Evolutionary conservation across 2,888 invertebrate species (phyloP), one percentile per base, ranked within the genome.

Genomic region (Drosophila infuscata): DNA sequence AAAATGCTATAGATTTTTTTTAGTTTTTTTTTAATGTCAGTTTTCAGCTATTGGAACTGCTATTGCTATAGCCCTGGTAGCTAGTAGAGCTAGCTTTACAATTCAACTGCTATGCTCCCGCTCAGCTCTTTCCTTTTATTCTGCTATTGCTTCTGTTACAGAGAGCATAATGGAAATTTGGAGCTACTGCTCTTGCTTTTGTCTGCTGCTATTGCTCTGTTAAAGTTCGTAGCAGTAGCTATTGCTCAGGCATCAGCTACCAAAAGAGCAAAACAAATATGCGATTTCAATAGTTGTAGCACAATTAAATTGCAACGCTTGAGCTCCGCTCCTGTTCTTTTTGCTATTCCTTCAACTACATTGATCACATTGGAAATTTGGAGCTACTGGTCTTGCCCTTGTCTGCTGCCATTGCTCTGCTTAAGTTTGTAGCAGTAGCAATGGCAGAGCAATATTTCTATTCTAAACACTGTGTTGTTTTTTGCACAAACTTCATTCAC

Each of bases 1-100:
- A 3, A 20, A 43, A 43, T 43, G 43, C 12, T 43, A 12, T 20
- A 12, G 20, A 12, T 20, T 20, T 43, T 25, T 25, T 25, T 25
- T 25, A n/a, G n/a, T 25, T 25, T 25, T 25, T 25, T 25, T 25
- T 25, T 1, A 25, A 17, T 12, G 3, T 12, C 20, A 3, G 12
- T 20, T 7, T 12, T 11, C 1, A 12, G 12, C 2, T 20, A 46
- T 46, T 46, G 12, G 20, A 12, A 4, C 17, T 38, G 38, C 36
- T 17, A 25, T 7, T 32, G 32, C 35, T 35, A 25, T 25, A 25
- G 25, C 25, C 25, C 25, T 25, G 25, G 25, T 25, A 25, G 2
- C 25, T 9, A 9, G 17, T n/a, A 9, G 9, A 1, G 2, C 25
- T 2, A 25, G 2, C 25, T 25, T 1, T n/a, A n/a, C 0, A 41